phyloP scores from a whole-genome alignment of 2,113 vertebrate species.

The Mastomys coucha region DNA sequence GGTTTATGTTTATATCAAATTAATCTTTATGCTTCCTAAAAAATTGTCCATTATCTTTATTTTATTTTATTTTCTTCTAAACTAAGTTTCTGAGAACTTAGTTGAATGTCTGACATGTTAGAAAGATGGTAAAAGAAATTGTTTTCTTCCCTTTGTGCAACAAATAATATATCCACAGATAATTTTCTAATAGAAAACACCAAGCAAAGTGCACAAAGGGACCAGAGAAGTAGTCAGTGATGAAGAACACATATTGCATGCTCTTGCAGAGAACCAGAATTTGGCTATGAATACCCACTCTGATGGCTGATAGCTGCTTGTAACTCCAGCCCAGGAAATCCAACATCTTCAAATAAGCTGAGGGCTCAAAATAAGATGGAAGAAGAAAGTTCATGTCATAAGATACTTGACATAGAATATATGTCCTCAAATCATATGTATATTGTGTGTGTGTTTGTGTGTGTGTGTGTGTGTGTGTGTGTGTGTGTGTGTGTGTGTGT shows the following conservation, averaged over 20 bases:
- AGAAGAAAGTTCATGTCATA: not conserved
- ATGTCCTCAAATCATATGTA: not conserved
- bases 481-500: not conserved
- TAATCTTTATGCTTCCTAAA: not conserved
- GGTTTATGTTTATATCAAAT: not conserved
- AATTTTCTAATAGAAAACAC: not conserved
- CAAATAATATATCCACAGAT: not conserved
- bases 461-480: too few relatives aligned
- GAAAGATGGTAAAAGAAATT: constrained; percentile 60
- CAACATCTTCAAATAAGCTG: not conserved
- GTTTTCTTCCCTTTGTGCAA: not conserved
- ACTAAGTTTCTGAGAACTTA: constrained; percentile 56
- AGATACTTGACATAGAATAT: not conserved
- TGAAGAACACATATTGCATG: not conserved
- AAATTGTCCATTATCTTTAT: not conserved
- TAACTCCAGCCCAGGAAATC: not conserved
- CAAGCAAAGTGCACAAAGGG: not conserved
- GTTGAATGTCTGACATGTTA: not conserved
- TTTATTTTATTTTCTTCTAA: constrained; percentile 13
- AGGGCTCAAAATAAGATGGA: not conserved
- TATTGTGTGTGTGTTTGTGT: too few relatives aligned
- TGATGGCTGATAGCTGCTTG: too few relatives aligned
- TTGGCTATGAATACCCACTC: not conserved
- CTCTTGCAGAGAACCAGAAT: not conserved
- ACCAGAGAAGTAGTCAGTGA: not conserved